Evolutionary conservation across 2,888 invertebrate species (phyloP).

Genomic region (Tinea semifulvella): DNA sequence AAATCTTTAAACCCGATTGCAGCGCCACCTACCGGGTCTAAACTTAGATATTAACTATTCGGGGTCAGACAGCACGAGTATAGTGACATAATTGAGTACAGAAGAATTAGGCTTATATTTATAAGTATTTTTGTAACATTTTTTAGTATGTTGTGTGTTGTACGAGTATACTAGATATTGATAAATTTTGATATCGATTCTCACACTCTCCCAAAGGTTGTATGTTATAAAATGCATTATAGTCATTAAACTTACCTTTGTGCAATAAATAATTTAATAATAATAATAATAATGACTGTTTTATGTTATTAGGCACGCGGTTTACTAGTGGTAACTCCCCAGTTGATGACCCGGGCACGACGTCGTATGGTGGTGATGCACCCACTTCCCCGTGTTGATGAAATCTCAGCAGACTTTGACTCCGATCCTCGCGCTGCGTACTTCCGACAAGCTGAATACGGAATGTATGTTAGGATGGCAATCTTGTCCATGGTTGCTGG

Average conservation of each 20-base stretch:
- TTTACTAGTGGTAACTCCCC: constrained; percentile 89
- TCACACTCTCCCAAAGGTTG: no score
- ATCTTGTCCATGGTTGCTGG: constrained; percentile 91
- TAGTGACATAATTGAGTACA: no score
- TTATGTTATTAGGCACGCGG: constrained; percentile 77
- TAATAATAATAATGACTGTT: not conserved
- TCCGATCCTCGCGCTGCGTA: constrained; percentile 97
- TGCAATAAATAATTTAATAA: not conserved
- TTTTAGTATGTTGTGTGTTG: no score
- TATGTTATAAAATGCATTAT: no score
- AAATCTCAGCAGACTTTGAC: constrained; percentile 95
- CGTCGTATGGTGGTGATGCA: constrained; percentile 97
- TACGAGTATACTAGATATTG: no score
- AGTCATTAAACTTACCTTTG: not conserved
- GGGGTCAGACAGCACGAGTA: no score
- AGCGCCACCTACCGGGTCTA: no score
- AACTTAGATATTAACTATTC: no score
- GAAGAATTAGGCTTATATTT: no score
- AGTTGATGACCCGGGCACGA: constrained; percentile 94
- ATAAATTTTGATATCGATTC: no score
- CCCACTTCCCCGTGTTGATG: constrained; percentile 93
- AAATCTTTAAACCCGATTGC: no score
- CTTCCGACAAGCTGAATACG: constrained; percentile 97
- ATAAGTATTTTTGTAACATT: no score
- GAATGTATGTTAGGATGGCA: constrained; percentile 99